A percentile compares a stretch with the other conserved stretches of the same genome.
Evolutionary conservation across 2,113 vertebrate genomes (phyloP).

Genomic region (Sigmodon hispidus): DNA sequence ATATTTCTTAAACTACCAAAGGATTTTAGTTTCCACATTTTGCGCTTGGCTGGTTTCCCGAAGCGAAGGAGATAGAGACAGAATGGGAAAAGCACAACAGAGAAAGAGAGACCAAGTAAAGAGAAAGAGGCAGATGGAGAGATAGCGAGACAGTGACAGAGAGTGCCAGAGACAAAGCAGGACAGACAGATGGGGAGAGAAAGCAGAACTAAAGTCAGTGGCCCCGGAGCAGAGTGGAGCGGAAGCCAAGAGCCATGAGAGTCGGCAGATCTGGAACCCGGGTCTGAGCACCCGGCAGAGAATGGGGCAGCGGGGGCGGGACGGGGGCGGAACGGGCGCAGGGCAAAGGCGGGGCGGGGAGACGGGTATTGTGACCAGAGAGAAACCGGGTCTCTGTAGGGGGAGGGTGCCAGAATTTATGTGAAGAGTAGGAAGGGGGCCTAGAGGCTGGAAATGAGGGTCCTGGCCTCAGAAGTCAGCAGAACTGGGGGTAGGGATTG

Average conservation of each 20-base stretch:
- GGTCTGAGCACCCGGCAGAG: slow-evolving; percentile 59
- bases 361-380: not conserved
- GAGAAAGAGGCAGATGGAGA: slow-evolving; percentile 62
- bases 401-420: slow-evolving; percentile 5
- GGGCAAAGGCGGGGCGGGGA: slow-evolving; percentile 13
- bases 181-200: slow-evolving; percentile 83
- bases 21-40: slow-evolving; percentile 99
- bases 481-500: not conserved
- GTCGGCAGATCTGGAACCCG: slow-evolving; percentile 67
- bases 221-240: slow-evolving; percentile 79
- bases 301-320: slow-evolving; percentile 16
- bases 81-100: slow-evolving; percentile 74
- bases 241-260: slow-evolving; percentile 79
- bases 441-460: not conserved
- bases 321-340: slow-evolving; percentile 51
- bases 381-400: slow-evolving; percentile 12
- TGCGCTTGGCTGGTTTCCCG: slow-evolving; percentile 96
- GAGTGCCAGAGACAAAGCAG: slow-evolving; percentile 76
- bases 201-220: slow-evolving; percentile 83
- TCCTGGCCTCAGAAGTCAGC: not conserved
- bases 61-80: slow-evolving; percentile 86
- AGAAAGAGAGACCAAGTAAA: slow-evolving; percentile 76
- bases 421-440: not conserved
- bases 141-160: slow-evolving; percentile 60
- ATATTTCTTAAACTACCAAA: slow-evolving; percentile 99